These are phyloP conservation scores for Marcusenius ussheri DNA, from an alignment of 2,113 vertebrate species.

Conservation along the genomic window DNA sequence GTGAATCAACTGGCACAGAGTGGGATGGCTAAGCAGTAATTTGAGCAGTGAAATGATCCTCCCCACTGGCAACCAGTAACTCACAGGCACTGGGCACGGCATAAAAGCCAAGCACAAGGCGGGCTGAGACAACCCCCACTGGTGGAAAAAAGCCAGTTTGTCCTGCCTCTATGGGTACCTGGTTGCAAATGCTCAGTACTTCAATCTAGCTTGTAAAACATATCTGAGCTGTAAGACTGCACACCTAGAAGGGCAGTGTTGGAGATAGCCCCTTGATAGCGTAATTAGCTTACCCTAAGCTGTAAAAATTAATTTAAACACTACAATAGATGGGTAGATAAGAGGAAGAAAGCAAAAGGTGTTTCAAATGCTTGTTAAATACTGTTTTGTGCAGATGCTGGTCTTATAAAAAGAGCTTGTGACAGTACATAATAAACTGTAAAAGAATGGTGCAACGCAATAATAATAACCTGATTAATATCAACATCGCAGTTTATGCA, in stretches of 20 bases:
- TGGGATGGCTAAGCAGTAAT: neutral
- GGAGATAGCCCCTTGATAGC: neutral
- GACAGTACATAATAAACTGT: neutral
- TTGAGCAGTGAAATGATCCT: neutral
- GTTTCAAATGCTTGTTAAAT: neutral
- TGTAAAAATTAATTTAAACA: neutral
- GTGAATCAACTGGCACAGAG: neutral
- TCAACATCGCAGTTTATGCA: neutral
- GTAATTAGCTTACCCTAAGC: neutral
- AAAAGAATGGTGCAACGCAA: neutral
- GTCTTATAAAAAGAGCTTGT: neutral
- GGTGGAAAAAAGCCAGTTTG: neutral
- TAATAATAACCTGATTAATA: neutral
- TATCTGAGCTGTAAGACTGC: neutral
- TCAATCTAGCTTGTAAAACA: neutral
- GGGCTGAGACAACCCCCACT: neutral
- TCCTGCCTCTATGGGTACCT: neutral
- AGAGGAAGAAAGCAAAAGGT: neutral
- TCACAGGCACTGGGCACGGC: neutral
- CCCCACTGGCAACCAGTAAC: conserved; percentile 2
- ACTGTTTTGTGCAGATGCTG: neutral
- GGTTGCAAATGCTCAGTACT: neutral
- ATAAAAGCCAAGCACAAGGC: neutral
- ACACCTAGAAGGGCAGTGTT: neutral
- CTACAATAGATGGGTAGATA: neutral